Evolutionary conservation across 92 coral and sea anemone genomes (phyloP).

Genomic region (Zoanthus sociatus): DNA sequence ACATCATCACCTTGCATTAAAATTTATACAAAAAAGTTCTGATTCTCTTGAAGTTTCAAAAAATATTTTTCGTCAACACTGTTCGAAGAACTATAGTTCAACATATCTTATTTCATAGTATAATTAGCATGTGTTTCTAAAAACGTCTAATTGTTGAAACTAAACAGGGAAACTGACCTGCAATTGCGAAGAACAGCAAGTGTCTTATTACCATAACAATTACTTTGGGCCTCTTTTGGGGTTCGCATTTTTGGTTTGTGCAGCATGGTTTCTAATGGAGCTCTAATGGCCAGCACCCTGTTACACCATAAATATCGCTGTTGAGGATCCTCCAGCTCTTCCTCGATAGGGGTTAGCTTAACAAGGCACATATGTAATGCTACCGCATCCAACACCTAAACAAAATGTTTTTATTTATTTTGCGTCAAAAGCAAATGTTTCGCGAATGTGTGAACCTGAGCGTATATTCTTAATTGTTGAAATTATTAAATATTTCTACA

Average conservation of each 20-base stretch:
- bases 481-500: no score
- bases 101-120: background rate
- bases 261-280: constrained; percentile 70
- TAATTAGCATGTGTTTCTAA: background rate
- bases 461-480: no score
- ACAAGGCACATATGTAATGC: constrained; percentile 79
- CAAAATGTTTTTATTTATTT: background rate
- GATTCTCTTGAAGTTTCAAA: no score
- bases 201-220: constrained; percentile 61
- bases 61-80: background rate
- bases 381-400: constrained; percentile 80
- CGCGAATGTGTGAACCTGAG: no score
- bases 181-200: constrained; percentile 53
- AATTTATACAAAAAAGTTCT: no score
- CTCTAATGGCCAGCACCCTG: constrained; percentile 73
- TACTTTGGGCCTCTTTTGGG: background rate
- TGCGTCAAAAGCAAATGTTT: background rate
- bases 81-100: background rate
- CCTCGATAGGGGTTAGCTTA: constrained; percentile 69
- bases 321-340: constrained; percentile 61
- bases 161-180: constrained; percentile 65
- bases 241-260: constrained; percentile 5
- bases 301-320: constrained; percentile 82
- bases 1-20: no score
- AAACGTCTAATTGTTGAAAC: background rate